Conservation (phyloP, 2,113 vertebrate species). For the Thymallus thymallus region DNA sequence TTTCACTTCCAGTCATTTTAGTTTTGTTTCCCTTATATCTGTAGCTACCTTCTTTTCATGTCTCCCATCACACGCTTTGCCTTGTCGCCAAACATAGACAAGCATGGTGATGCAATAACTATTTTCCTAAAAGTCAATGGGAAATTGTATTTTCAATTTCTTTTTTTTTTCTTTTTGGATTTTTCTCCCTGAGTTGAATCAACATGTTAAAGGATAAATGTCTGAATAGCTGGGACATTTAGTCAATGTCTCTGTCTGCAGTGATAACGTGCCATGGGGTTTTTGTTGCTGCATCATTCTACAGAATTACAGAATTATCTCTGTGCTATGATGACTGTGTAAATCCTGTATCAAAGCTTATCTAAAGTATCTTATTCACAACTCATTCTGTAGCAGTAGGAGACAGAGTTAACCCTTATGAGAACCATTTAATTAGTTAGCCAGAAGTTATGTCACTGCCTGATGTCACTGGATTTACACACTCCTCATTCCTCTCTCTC, state of each 20-base stretch:
- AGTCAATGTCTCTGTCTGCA: slow-evolving; percentile 11
- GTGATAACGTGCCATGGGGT: background rate
- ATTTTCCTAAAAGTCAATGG: background rate
- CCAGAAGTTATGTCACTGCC: too few relatives aligned
- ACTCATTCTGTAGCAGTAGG: background rate
- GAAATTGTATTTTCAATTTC: background rate
- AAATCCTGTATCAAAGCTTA: slow-evolving; percentile 27
- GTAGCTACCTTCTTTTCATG: slow-evolving; percentile 19
- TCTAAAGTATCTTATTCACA: background rate
- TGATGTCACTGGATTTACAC: slow-evolving; percentile 42
- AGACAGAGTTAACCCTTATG: slow-evolving; percentile 1
- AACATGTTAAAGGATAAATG: background rate
- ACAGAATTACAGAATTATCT: background rate
- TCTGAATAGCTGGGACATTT: slow-evolving; percentile 1
- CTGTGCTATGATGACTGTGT: slow-evolving; percentile 39
- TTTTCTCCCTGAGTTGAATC: background rate
- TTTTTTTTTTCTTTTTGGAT: background rate
- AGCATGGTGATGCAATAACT: slow-evolving; percentile 30
- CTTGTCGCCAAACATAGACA: slow-evolving; percentile 41
- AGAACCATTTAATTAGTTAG: too few relatives aligned
- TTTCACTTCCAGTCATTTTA: background rate
- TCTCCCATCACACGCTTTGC: slow-evolving; percentile 30
- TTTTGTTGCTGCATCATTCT: slow-evolving; percentile 22
- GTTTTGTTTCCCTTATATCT: slow-evolving; percentile 15
- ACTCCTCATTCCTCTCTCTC: slow-evolving; percentile 20